Conservation (phyloP, 1,140 invertebrate species). For the Zophobas morio region DNA sequence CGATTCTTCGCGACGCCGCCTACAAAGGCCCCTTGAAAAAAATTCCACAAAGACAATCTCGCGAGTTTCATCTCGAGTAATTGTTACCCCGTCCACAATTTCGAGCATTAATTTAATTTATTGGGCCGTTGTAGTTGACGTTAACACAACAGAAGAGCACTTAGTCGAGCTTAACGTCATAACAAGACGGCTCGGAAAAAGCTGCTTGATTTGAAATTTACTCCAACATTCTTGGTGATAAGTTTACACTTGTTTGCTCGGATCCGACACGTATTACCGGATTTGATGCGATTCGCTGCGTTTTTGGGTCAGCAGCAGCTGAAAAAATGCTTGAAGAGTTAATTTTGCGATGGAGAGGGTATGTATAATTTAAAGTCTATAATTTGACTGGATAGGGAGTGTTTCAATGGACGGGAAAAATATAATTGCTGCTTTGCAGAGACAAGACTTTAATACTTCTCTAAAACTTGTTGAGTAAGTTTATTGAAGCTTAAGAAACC, state of each 20-base stretch:
- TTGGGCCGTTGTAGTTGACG: conserved; percentile 12
- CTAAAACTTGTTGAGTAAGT: no score
- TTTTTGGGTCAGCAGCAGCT: neutral
- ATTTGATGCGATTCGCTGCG: conserved; percentile 2
- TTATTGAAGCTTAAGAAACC: no score
- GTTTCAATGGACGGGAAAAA: no score
- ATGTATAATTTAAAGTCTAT: no score
- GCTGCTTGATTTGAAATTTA: neutral
- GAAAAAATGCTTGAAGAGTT: no score
- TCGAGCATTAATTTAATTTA: conserved; percentile 22
- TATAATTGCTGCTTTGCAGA: no score
- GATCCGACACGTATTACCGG: conserved; percentile 4
- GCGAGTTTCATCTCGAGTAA: conserved; percentile 7
- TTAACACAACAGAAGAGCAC: conserved; percentile 18
- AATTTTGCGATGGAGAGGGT: no score
- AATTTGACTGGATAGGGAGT: no score
- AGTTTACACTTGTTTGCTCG: conserved; percentile 14
- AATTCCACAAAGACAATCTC: conserved; percentile 8
- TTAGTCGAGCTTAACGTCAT: conserved; percentile 10
- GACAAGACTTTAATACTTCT: no score
- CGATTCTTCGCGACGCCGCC: no score
- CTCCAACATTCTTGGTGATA: neutral
- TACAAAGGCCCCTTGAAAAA: conserved; percentile 10
- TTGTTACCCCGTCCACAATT: conserved; percentile 4
- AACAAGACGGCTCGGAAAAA: conserved; percentile 7